Base-by-base conservation (phyloP, 2,888 invertebrate species). In the Tiliacea citrago region DNA sequence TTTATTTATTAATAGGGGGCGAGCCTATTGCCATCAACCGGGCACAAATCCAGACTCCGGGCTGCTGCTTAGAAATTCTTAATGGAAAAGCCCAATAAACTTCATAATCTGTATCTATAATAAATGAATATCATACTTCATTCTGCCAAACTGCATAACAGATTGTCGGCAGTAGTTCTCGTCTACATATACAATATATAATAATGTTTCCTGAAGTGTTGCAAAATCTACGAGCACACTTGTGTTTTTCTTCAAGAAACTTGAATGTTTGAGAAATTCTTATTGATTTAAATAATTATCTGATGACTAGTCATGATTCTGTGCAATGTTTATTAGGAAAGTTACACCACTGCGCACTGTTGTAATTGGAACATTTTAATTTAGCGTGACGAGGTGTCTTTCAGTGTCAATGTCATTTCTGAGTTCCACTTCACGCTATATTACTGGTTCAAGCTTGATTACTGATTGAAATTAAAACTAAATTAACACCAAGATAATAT, bases 391-490 rank as follows among this genome's bases (percentile, higher is more conserved):
- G 79, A 77, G 73, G 68, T 72, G 77, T 58, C 69, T 68, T 75
- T 70, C 81, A 82, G 79, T 81, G 81, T 81, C 87, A 88, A 71
- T 87, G 88, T 58, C 88, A 72, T 68, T 78, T 65, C 57, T 68
- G 68, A 74, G 81, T 88, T 86, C 79, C 86, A 88, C 82, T 88
- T 88, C 84, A 87, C 74, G 85, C 80, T 53, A 49, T 55, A 77
- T 87, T 88, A 66, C 12, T 53, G 60, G 66, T 81, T 82, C 77
- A 75, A 68, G 75, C 74, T 42, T 77, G 39, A 77, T 82, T 82
- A 82, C 39, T 66, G 60, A 47, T 67, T 74, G 42, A 69, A 71
- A 67, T 84, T 61, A 58, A 72, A 81, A 75, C 35, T 66, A 69
- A 75, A 72, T 62, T 49, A 84, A 76, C 53, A 12, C 16, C 35